phyloP scores from a whole-genome alignment of 2,797 vertebrate genomes.

The Chrosomus eos region DNA sequence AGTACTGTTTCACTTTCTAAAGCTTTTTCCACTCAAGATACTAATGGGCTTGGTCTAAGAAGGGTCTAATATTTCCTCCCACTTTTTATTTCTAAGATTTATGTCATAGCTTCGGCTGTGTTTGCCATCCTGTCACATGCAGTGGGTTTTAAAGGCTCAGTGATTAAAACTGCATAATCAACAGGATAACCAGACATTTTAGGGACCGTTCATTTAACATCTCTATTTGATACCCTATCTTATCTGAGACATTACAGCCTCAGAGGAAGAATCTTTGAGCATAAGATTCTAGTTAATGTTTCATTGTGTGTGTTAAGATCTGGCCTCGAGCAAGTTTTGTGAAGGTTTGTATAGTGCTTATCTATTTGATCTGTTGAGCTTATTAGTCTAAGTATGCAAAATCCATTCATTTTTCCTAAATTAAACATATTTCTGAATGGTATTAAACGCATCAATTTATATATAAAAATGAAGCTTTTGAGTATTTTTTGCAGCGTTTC shows the following conservation, averaged over 20 bases:
- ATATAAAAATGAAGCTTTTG: not conserved
- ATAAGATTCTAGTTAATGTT: slow-evolving; percentile 13
- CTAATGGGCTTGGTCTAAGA: slow-evolving; percentile 47
- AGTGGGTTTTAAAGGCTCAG: slow-evolving; percentile 15
- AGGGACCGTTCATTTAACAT: slow-evolving; percentile 13
- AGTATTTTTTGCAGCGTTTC: not conserved
- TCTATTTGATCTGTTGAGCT: slow-evolving; percentile 28
- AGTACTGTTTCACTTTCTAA: slow-evolving; percentile 18
- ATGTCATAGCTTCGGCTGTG: slow-evolving; percentile 12
- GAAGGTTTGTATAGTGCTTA: slow-evolving; percentile 13
- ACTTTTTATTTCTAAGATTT: slow-evolving; percentile 44
- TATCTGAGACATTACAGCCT: slow-evolving; percentile 1
- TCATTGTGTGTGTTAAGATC: slow-evolving; percentile 12
- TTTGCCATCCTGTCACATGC: slow-evolving; percentile 37
- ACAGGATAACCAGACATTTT: slow-evolving; percentile 22
- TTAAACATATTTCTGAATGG: not conserved
- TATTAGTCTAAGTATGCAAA: not conserved
- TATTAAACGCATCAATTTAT: not conserved
- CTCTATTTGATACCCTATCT: not conserved
- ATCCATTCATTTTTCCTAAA: slow-evolving; percentile 13
- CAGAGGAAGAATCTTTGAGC: not conserved
- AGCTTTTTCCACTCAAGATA: slow-evolving; percentile 34
- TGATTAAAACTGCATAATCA: not conserved
- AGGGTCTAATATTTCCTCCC: slow-evolving; percentile 44
- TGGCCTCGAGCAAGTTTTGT: slow-evolving; percentile 14